These are phyloP conservation scores for Tenualosa ilisha DNA, from an alignment of 2,797 vertebrate species.

Conservation along the genomic window DNA sequence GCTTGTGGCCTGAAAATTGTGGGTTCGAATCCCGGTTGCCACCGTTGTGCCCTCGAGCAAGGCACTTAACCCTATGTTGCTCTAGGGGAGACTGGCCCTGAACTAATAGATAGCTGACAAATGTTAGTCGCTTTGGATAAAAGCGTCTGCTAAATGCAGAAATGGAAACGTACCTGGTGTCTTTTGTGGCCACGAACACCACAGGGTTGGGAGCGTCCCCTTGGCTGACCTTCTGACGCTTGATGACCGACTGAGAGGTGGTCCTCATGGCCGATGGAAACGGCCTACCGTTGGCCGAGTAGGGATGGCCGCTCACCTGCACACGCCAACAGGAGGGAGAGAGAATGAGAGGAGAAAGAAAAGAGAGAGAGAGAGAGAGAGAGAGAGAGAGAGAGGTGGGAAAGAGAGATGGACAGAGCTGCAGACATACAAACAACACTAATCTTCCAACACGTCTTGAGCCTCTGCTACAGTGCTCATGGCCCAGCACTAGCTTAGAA, in stretches of 20 bases:
- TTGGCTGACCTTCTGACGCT: conserved; percentile 91
- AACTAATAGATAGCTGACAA: no score
- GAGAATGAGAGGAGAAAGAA: neutral
- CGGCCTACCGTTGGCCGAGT: conserved; percentile 90
- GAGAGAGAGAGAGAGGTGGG: neutral
- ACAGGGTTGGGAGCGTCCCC: conserved; percentile 93
- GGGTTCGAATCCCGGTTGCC: no score
- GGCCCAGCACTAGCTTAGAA: neutral
- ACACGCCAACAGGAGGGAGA: neutral
- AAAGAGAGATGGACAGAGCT: neutral
- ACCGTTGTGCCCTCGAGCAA: no score
- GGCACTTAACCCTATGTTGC: no score
- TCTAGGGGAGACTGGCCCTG: no score
- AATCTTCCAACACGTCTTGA: neutral
- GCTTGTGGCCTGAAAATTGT: no score
- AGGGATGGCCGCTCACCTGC: conserved; percentile 82
- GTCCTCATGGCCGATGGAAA: conserved; percentile 86
- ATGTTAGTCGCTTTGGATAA: no score
- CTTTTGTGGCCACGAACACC: conserved; percentile 94
- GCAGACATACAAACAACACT: neutral
- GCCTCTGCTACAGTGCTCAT: neutral
- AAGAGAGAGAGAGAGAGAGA: neutral
- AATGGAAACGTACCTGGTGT: conserved; percentile 85
- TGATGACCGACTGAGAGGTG: conserved; percentile 86
- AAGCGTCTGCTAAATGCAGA: no score